Evolutionary conservation across 2,888 invertebrate genomes (phyloP), one percentile per base, ranked within the genome.

Genomic region (Ornithoptera alexandrae): DNA sequence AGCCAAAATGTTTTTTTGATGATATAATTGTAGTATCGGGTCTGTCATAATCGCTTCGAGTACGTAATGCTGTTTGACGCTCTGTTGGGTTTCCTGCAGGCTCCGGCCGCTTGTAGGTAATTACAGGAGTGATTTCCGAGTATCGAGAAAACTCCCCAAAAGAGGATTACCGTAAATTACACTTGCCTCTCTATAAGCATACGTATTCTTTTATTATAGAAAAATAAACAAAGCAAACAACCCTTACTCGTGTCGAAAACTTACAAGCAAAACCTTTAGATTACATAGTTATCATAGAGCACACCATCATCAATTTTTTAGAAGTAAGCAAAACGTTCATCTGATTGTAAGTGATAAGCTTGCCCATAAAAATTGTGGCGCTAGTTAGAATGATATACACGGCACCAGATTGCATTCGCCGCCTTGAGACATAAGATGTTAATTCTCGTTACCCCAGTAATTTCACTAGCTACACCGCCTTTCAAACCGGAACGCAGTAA

Each of bases 61-160:
- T 83, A 83, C 81, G 81, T 85, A 85, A 87, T 83, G 79, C 84
- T 76, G 84, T 86, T 87, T 85, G 81, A 73, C 82, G 86, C 78
- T 83, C 79, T 81, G 78, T 30, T 77, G 82, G 77, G 69, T 78
- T 73, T 74, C 70, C 74, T 73, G 74, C 74, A 67, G 64, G 70
- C 64, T 75, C 70, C 62, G 67, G 67, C 67, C 62, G 71, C 71
- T 74, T 74, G 73, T 71, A 62, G 74, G 78, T 78, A 76, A 78
- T 78, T 76, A 78, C 77, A 73, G 73, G 60, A 75, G 53, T 72
- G 73, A 75, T 73, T 76, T 75, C 71, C 68, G 68, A 69, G 73
- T 70, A 72, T 70, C 62, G 62, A 53, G 66, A 68, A 69, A 42
- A 60, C 59, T 70, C 57, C 15, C 57, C n/a, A 24, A 50, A 62